Base-by-base conservation (phyloP, 2,888 invertebrate species). In the Ernsta delagoae region DNA sequence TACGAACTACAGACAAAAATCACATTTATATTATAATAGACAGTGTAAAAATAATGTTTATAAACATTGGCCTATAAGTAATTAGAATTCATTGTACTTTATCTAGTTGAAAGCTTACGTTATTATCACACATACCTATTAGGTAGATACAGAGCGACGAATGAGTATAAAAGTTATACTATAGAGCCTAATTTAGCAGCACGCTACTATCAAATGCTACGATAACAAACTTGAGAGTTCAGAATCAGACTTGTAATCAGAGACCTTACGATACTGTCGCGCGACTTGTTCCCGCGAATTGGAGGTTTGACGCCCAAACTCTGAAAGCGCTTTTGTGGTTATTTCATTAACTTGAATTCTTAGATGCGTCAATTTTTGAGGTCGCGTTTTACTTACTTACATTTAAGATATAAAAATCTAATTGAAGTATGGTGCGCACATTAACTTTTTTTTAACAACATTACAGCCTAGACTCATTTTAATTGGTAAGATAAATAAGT, bases 41-140 rank as follows among this genome's bases (percentile, higher is more conserved):
- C 87, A 87, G 90, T 93, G 92, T 92, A 92, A 92, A 93, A 92
- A 93, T 93, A 92, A 92, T 89, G 86, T 89, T 88, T 87, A 87
- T 88, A 89, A 90, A 92, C 86, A 88, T 90, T 92, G 91, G 86
- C 91, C 89, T 90, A 92, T 86, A 54, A 31, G 54, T 54, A 83
- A 84, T 89, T 86, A 83, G 80, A 84, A 86, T 88, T 90, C 90
- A 91, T 90, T 90, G 93, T 92, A 90, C 87, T 90, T 84, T 81
- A 86, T 84, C 90, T 92, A 92, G 84, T 87, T 88, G 87, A 89
- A 91, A 93, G 93, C 92, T 92, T 93, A 92, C 82, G 78, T 88
- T 92, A 92, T 92, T 93, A 93, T 93, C 93, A 93, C 93, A 93
- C 93, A 87, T 84, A 87, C 85, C 88, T 88, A 89, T 81, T 85